Evolutionary conservation across 2,888 invertebrate genomes (phyloP).

Genomic region (Prenolepis imparis): DNA sequence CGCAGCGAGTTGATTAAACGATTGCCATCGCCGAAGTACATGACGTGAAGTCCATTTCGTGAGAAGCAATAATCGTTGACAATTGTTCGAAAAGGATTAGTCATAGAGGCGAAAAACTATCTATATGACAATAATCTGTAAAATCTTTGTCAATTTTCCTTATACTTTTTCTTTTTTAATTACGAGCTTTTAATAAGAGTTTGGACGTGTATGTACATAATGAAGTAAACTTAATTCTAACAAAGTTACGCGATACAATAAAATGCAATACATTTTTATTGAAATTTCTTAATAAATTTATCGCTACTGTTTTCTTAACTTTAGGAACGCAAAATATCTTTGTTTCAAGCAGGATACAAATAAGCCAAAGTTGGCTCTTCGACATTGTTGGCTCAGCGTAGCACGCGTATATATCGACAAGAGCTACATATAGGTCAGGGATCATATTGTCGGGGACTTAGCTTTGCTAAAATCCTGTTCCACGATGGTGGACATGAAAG

Average conservation of each 20-base stretch:
- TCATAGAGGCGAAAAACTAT: background rate
- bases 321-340: background rate
- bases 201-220: background rate
- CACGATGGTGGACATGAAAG: slow-evolving; percentile 6
- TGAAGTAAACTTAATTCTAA: background rate
- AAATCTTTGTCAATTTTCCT: background rate
- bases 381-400: background rate
- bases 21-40: background rate
- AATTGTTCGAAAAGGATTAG: background rate
- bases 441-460: slow-evolving; percentile 21
- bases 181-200: background rate
- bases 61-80: background rate
- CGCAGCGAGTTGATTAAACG: slow-evolving; percentile 26
- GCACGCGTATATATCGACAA: background rate
- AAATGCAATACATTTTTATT: slow-evolving; percentile 6
- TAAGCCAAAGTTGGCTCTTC: background rate
- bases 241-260: background rate
- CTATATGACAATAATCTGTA: background rate
- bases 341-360: background rate
- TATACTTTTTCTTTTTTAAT: background rate
- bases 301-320: slow-evolving; percentile 13
- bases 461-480: slow-evolving; percentile 30
- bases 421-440: slow-evolving; percentile 29
- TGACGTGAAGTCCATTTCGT: background rate
- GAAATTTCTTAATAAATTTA: background rate